phyloP scores from a whole-genome alignment of 2,888 invertebrate species.

The Cataglyphis rosenhaueri region DNA sequence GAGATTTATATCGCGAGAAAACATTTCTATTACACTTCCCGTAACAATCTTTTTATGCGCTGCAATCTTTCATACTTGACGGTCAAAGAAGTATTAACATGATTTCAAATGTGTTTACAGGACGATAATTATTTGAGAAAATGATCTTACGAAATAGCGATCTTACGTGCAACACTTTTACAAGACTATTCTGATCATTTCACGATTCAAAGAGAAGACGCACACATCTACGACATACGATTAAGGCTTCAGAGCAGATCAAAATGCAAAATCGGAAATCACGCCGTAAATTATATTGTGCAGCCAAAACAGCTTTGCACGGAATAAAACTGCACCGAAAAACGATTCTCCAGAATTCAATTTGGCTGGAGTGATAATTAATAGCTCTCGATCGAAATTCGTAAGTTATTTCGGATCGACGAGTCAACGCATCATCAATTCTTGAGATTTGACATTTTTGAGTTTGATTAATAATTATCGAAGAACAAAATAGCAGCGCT shows the following conservation, averaged over 20 bases:
- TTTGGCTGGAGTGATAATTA: neutral
- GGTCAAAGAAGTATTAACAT: conserved; percentile 9
- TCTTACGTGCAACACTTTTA: neutral
- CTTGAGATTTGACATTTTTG: neutral
- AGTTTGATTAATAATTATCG: conserved; percentile 22
- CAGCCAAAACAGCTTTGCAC: conserved; percentile 12
- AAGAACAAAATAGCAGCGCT: conserved; percentile 25
- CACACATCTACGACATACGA: conserved; percentile 1
- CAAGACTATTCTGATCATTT: conserved; percentile 28
- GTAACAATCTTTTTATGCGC: conserved; percentile 24
- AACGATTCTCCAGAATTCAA: neutral
- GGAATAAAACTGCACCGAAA: neutral
- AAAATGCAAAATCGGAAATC: conserved; percentile 32
- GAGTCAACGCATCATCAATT: conserved; percentile 37
- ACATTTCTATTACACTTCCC: conserved; percentile 14
- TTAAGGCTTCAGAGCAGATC: conserved; percentile 46
- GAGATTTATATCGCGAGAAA: conserved; percentile 12
- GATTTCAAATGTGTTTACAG: conserved; percentile 26
- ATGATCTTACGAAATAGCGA: neutral
- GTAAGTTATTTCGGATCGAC: conserved; percentile 47
- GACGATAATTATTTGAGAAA: conserved; percentile 4
- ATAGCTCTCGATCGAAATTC: conserved; percentile 48
- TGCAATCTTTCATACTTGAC: conserved; percentile 16
- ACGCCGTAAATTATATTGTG: conserved; percentile 24
- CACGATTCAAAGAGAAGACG: conserved; percentile 24